Conservation (phyloP, 2,797 vertebrate species). For the Euphonia xanthogaster region DNA sequence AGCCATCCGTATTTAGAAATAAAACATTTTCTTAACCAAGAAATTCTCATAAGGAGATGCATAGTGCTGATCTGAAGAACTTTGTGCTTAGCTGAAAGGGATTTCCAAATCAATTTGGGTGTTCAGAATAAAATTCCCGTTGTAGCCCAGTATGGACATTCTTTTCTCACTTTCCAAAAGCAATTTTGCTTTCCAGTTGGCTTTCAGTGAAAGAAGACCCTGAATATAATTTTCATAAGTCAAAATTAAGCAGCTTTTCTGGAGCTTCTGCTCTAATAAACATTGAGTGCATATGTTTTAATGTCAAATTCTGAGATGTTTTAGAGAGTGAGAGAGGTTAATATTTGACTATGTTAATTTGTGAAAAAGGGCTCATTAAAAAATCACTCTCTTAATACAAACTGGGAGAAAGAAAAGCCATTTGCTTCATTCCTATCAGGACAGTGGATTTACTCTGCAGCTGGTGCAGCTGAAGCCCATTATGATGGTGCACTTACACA, state of each 20-base stretch:
- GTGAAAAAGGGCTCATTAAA: neutral
- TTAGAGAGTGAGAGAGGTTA: neutral
- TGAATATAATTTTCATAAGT: neutral
- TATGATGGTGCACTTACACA: neutral
- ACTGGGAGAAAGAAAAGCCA: neutral
- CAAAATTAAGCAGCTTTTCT: neutral
- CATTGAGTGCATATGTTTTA: neutral
- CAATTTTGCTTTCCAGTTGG: neutral
- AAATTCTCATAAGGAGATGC: neutral
- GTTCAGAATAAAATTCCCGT: neutral
- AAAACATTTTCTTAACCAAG: neutral
- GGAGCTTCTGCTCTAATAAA: neutral
- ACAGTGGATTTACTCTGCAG: fast-evolving
- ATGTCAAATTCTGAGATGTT: neutral
- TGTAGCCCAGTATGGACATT: neutral
- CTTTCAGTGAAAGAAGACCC: neutral
- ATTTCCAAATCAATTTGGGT: neutral
- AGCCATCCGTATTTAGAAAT: neutral
- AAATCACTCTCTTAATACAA: neutral
- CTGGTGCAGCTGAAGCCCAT: neutral
- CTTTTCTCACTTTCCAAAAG: neutral
- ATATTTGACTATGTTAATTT: neutral
- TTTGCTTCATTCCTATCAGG: neutral
- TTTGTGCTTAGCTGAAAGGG: neutral
- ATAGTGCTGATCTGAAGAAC: neutral